Percentiles rank a stretch among this genome's conserved stretches.
These are phyloP conservation scores for Amorpha juglandis DNA, from an alignment of 2,888 invertebrate genomes.

Conservation along the genomic window DNA sequence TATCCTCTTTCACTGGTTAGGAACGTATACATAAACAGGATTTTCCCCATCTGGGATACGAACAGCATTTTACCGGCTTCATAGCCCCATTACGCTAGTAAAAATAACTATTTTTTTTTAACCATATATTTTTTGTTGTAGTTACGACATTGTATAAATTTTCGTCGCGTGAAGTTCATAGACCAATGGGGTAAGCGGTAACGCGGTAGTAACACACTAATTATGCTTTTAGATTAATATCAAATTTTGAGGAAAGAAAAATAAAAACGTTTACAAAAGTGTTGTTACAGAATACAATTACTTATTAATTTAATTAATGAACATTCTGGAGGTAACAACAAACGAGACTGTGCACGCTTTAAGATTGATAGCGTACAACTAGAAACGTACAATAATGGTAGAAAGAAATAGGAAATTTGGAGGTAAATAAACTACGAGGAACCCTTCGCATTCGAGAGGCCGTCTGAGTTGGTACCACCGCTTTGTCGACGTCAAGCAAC, in stretches of 20 bases:
- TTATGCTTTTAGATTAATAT: neutral
- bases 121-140: neutral
- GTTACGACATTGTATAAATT: neutral
- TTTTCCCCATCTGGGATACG: too few species aligned
- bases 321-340: neutral
- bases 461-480: too few species aligned
- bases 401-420: too few species aligned
- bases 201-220: neutral
- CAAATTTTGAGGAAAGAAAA: neutral
- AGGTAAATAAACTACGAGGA: neutral
- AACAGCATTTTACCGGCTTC: too few species aligned
- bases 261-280: neutral
- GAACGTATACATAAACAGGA: too few species aligned
- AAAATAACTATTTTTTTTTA: too few species aligned
- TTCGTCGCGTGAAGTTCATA: neutral
- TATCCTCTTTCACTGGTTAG: too few species aligned
- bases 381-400: neutral
- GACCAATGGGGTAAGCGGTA: neutral
- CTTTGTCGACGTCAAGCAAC: too few species aligned
- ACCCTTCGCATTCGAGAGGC: too few species aligned
- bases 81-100: too few species aligned
- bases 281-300: neutral
- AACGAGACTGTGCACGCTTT: neutral
- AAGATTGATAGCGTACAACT: neutral
- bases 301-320: neutral